Conservation (phyloP, 2,797 vertebrate genomes). For the Falco biarmicus region DNA sequence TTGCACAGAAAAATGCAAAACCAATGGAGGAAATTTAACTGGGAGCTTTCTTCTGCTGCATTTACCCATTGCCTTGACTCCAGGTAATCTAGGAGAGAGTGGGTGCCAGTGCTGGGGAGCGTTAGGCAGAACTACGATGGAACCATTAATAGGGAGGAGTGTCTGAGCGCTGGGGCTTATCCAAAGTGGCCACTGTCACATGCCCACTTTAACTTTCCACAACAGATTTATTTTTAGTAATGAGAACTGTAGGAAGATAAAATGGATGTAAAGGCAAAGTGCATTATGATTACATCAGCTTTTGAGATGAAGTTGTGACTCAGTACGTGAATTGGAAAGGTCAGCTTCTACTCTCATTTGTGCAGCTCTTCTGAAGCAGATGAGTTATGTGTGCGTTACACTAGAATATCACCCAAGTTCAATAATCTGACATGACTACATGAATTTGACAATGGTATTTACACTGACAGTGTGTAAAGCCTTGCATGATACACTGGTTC, state of each 20-base stretch:
- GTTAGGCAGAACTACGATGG: neutral
- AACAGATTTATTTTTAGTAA: conserved; percentile 63
- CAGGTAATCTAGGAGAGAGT: conserved; percentile 29
- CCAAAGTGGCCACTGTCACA: conserved; percentile 48
- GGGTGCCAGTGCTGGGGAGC: neutral
- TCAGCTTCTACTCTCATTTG: neutral
- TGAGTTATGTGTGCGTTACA: neutral
- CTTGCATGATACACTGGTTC: neutral
- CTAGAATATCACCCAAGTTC: neutral
- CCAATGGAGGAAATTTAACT: neutral
- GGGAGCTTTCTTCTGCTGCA: neutral
- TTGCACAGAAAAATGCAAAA: neutral
- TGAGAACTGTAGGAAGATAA: conserved; percentile 43
- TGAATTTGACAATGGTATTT: neutral
- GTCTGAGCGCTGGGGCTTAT: conserved; percentile 46
- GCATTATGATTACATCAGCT: neutral
- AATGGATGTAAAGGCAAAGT: conserved; percentile 44
- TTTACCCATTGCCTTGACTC: neutral
- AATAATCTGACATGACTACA: neutral
- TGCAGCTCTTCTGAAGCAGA: neutral
- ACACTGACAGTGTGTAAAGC: neutral
- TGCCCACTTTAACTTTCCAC: conserved; percentile 53
- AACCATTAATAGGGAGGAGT: conserved; percentile 35
- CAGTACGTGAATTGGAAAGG: neutral
- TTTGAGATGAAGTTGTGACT: conserved; percentile 18